Evolutionary conservation across 1,140 invertebrate genomes (phyloP), one percentile per base, ranked within the genome.

Genomic region (Theocolax elegans): DNA sequence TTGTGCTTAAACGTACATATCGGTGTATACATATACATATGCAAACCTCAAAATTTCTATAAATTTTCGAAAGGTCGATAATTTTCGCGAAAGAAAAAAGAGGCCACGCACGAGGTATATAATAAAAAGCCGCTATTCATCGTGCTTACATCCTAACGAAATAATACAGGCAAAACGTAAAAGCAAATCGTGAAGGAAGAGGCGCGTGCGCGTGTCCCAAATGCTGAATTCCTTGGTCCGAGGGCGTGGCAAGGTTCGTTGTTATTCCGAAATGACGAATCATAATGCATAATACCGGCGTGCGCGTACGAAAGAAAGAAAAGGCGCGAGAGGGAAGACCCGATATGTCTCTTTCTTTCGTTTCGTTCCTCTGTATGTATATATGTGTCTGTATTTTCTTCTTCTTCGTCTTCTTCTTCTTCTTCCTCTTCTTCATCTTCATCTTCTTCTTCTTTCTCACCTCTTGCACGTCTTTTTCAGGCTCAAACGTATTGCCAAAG

Each of bases 241-340:
- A 73, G 71, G 70, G 23, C 71, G 67, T 64, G 72, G 59, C 13
- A 35, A 10, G 4, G 10, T 78, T 82, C 79, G 80, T 84, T 84
- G 79, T 83, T 82, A 83, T 85, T 84, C 82, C 79, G 75, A 83
- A 85, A 85, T 85, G 83, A 84, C 82, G 83, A 84, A 84, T 84
- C 83, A 83, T 84, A 84, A 85, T 82, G 79, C 79, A 80, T 83
- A 82, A 82, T 81, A 73, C 72, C 63, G 65, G 66, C 54, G 38
- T 38, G 21, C 40, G 38, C 10, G 31, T 51, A 51, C 35, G 25
- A 23, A 17, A 60, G 63, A 44, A 49, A 71, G 64, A 69, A 71
- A 49, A 64, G n/a, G 46, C 64, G 77, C 76, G 59, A 72, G n/a
- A 71, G 71, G 70, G n/a, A n/a, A n/a, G n/a, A n/a, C n/a, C 71